Evolutionary conservation across 1,140 invertebrate species (phyloP).

Genomic region (Anastatus disparis): DNA sequence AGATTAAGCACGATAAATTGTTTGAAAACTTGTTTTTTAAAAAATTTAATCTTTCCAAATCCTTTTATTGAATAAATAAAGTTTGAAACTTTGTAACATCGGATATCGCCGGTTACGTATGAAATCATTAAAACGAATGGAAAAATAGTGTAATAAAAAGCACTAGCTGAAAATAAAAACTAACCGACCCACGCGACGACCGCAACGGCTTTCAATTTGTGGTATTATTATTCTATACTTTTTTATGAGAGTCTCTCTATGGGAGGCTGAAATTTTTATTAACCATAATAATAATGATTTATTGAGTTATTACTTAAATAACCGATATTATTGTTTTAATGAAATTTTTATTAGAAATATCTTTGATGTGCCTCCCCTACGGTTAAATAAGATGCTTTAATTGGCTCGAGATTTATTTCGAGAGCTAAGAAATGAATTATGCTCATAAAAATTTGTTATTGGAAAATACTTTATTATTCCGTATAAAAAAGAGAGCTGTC

Average conservation of each 20-base stretch:
- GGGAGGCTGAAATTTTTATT: slow-evolving; percentile 12
- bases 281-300: slow-evolving; percentile 4
- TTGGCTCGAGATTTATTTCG: too few relatives aligned
- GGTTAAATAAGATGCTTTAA: background rate
- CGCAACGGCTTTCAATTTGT: slow-evolving; percentile 3
- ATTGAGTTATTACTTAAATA: slow-evolving; percentile 15
- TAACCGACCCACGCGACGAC: background rate
- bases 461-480: slow-evolving; percentile 2
- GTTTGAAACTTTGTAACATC: too few relatives aligned
- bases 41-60: too few relatives aligned
- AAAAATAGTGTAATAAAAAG: background rate
- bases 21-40: background rate
- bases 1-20: background rate
- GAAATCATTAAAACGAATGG: too few relatives aligned
- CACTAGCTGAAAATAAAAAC: background rate
- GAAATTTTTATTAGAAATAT: slow-evolving; percentile 5
- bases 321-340: background rate
- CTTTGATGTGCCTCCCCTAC: background rate
- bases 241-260: background rate
- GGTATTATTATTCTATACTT: slow-evolving; percentile 11
- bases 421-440: too few relatives aligned
- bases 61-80: too few relatives aligned
- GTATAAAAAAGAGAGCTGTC: background rate
- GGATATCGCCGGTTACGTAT: too few relatives aligned
- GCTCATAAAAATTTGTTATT: slow-evolving; percentile 7